Base-by-base conservation (phyloP, 2,888 invertebrate genomes). In the Charanyca ferruginea region DNA sequence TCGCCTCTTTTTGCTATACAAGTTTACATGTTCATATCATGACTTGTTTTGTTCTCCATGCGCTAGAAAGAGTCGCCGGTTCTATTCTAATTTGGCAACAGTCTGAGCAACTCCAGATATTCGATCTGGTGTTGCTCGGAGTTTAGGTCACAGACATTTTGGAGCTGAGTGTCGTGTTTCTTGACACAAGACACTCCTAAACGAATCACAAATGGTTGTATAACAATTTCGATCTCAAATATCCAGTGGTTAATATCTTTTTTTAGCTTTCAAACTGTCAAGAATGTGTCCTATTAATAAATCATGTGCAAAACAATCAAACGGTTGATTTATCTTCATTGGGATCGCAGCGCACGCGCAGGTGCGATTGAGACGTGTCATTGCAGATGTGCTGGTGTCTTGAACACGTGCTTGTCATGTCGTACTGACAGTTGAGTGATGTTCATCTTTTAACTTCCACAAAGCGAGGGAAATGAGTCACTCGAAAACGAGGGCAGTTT, bases 291-390 rank as follows among this genome's bases (percentile, higher is more conserved):
- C 64, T 80, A 80, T 66, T 62, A 60, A 77, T 78, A 77, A 45
- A 66, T 48, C 57, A 66, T 60, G 59, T 59, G 49, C 52, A 53
- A 59, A 71, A 80, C 77, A 77, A 77, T 78, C 73, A 71, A 64
- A 55, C 61, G 73, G 44, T 64, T 65, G 68, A 77, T 80, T 71
- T 63, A 79, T 77, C 20, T 63, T 58, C 47, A 76, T 41, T 25
- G 62, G 48, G 55, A 58, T 47, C 47, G 25, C 51, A 23, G 47
- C 53, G 51, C 44, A 35, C 38, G 32, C 48, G 47, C 80, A 77
- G 80, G 77, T 80, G 77, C n/a, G 66, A 77, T 60, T 77, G 72
- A 80, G 25, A 47, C 48, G 63, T 54, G 74, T 78, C 74, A 49
- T 28, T 49, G 38, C 55, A 62, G 32, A 55, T 68, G 70, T 59